Base-by-base conservation (phyloP, 2,113 vertebrate species). In the Ptyas mucosa region DNA sequence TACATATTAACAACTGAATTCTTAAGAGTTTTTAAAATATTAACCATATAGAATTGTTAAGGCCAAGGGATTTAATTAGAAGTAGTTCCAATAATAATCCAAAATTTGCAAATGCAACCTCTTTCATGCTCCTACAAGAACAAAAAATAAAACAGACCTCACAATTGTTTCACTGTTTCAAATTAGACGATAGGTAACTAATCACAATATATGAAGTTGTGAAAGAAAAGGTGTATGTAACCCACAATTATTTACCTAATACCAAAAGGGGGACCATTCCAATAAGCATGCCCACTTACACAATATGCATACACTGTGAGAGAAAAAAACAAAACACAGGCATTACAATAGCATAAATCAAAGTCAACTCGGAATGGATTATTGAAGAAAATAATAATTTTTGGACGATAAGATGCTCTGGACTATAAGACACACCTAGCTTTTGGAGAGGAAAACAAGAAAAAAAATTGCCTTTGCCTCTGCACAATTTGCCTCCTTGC, bases 1-100 rank as follows among this genome's bases (percentile, higher is more conserved):
- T 81, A 53, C 20, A 89, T 20, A 93, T 97, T 94, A 95, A 94
- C 86, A 91, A 94, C 75, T 87, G 91, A 91, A 93, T 91, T 81
- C 91, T 85, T 14, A 94, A 90, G 24, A 54, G 43, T 57, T 87
- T 90, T 57, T 93, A 91, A 91, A 95, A 94, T 86, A 52, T 88
- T 94, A 95, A 24, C 93, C n/a, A 49, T 92, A 92, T 3, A 46
- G 51, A 85, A 18, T 57, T 81, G 24, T 54, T 23, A 43, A 23
- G 26, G 8, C 20, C 2, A 61, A 87, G 39, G 3, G 18, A 24
- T n/a, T 20, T 34, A 69, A 29, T 21, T 57, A 49, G 46, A 53
- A 53, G 34, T 12, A 87, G 24, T 69, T 39, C 85, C 20, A 86
- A 5, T 12, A 61, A 18, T 14, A 87, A 61, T 52, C 55, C 29